phyloP scores from a whole-genome alignment of 2,113 vertebrate genomes.

The Thunnus thynnus region DNA sequence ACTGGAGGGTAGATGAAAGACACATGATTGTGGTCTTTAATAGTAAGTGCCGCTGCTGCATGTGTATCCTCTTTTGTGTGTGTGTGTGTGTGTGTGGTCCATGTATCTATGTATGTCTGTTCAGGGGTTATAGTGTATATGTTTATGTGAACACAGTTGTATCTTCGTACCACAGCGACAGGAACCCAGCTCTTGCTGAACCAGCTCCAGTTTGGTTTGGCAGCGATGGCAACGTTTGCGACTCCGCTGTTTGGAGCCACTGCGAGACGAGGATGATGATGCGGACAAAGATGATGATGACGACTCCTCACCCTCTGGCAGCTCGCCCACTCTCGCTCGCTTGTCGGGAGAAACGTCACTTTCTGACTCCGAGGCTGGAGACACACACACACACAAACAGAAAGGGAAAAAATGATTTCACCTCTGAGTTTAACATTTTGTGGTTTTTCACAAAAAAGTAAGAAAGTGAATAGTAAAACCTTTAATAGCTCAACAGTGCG shows the following conservation, averaged over 20 bases:
- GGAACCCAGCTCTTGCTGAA: constrained; percentile 97
- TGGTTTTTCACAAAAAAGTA: not conserved
- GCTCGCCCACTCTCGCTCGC: constrained; percentile 89
- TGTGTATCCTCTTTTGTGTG: not conserved
- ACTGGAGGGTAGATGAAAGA: not conserved
- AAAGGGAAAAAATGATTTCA: not conserved
- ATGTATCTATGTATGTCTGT: not conserved
- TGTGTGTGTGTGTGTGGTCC: not conserved
- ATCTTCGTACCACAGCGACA: constrained; percentile 94
- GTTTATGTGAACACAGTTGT: not conserved
- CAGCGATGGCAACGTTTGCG: constrained; percentile 98
- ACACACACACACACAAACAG: constrained; percentile 13
- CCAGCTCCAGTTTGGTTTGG: constrained; percentile 99
- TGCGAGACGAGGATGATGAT: constrained; percentile 80
- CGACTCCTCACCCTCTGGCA: constrained; percentile 86
- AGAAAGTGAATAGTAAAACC: not conserved
- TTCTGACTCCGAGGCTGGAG: constrained; percentile 93
- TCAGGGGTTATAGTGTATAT: not conserved
- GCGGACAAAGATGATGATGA: constrained; percentile 67
- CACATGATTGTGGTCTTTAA: not conserved
- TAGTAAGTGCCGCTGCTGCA: not conserved
- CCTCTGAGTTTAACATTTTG: not conserved
- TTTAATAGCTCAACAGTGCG: not conserved
- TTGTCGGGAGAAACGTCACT: constrained; percentile 94
- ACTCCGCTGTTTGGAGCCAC: constrained; percentile 93